Evolutionary conservation across 2,888 invertebrate species (phyloP), one percentile per base, ranked within the genome.

Genomic region (Hydrotaea cyrtoneurina): DNA sequence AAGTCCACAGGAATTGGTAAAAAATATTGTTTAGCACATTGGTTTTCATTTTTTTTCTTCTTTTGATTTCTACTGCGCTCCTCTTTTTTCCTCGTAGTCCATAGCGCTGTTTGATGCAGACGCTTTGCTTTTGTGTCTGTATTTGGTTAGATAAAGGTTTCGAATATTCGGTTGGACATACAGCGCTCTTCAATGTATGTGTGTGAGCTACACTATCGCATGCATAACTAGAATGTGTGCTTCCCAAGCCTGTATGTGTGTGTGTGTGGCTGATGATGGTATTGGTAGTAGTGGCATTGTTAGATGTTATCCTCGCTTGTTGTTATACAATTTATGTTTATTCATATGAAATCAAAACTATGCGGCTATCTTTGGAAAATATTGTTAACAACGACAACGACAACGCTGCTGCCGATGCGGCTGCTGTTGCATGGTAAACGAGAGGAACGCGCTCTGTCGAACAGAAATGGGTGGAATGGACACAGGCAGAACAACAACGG

Each of bases 261-360:
- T 36, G 43, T 43, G 43, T 43, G 43, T 11, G 43, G 43, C 2
- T 36, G 62, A 26, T 8, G 15, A 36, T n/a, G 50, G 50, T 36
- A 13, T 36, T 36, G 43, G 46, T 21, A 26, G 43, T 23, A 39
- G 46, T 46, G 19, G 23, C 73, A 74, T 85, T 82, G 73, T 80
- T 80, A 80, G 79, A 82, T 82, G 82, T 82, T 80, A 85, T 85
- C 82, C 55, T 26, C 55, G 82, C 69, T 82, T 77, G 79, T 82
- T 85, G 85, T 82, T 82, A 78, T 76, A 77, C 39, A 85, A 85
- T 85, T 85, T 82, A 85, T 85, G 79, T 80, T 80, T 82, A 80
- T 82, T 82, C 79, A 77, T 82, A 55, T 78, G 55, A 82, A 79
- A 82, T 85, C 85, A 85, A 82, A 85, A 82, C 79, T 82, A 81